Percentiles rank a stretch among this genome's conserved stretches.
These are phyloP conservation scores for Helicoverpa armigera DNA, from an alignment of 1,140 invertebrate species.

Conservation along the genomic window DNA sequence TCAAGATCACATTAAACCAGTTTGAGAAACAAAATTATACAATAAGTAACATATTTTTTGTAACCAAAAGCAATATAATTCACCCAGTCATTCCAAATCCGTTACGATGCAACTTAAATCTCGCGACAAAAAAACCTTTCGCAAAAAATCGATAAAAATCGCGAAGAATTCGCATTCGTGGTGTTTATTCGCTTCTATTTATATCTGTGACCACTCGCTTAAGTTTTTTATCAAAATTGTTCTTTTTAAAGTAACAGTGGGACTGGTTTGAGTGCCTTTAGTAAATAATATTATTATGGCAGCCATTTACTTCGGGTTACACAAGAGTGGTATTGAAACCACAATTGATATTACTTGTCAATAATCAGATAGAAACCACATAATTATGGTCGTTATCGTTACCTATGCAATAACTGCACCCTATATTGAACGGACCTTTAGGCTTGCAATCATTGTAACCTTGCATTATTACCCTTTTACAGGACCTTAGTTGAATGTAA, in stretches of 20 bases:
- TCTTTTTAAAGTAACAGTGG: constrained; percentile 15
- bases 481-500: background rate
- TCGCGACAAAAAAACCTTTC: background rate
- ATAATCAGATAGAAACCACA: constrained; percentile 38
- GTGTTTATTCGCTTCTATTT: constrained; percentile 57
- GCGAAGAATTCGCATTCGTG: background rate
- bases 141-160: constrained; percentile 17
- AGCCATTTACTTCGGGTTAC: constrained; percentile 16
- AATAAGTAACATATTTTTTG: constrained; percentile 20
- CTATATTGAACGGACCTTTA: constrained; percentile 7
- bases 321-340: constrained; percentile 19
- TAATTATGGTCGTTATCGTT: constrained; percentile 33
- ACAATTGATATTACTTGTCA: constrained; percentile 44
- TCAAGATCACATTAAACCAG: background rate
- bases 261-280: constrained; percentile 37
- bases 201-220: constrained; percentile 53
- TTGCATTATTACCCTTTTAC: constrained; percentile 32
- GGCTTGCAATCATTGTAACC: constrained; percentile 17
- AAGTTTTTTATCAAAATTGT: constrained; percentile 53
- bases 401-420: constrained; percentile 32
- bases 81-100: constrained; percentile 35
- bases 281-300: constrained; percentile 30
- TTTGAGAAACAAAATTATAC: constrained; percentile 8
- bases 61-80: constrained; percentile 30
- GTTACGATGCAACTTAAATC: constrained; percentile 39